Evolutionary conservation across 2,113 vertebrate genomes (phyloP), one percentile per base, ranked within the genome.

Genomic region (Pseudorectes ferrugineus): DNA sequence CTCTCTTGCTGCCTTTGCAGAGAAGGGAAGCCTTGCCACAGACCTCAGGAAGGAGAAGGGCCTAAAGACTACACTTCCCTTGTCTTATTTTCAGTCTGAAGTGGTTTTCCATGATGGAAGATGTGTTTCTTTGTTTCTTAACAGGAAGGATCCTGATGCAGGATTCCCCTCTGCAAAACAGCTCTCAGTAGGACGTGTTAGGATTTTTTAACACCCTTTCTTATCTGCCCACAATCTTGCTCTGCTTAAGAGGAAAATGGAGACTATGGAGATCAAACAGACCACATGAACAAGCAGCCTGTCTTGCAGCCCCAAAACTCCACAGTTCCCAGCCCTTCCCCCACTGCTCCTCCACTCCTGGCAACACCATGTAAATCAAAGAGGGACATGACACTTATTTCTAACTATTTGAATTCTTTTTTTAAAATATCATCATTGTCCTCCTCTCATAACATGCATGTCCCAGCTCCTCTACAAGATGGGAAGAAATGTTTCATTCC

Each of bases 181-280:
- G 36, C 18, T 26, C 6, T 22, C 72, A 40, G 0, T 26, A 66
- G 77, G 29, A 35, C 0, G 0, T 3, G 11, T 22, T 46, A 23
- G 29, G 5, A 12, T 59, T 71, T 55, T 35, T 35, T 19, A 66
- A 13, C 29, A 29, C 25, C 31, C 13, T 85, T 92, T 55, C 48
- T 88, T 79, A 61, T 31, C 71, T 79, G 40, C 9, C 62, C 28
- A 10, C 23, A 29, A 8, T 19, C 76, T 72, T 18, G 26, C 45
- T 78, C 75, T 48, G 28, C n/a, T n/a, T 51, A 48, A 65, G 24
- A 55, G 12, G n/a, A 18, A 72, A 83, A 59, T 0, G 0, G 20
- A 74, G 25, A 29, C 14, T 1, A 0, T 9, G 42, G 46, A 85
- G 33, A 83, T 24, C 45, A 61, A 58, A 74, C 11, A 55, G 58